Base-by-base conservation (phyloP, 2,888 invertebrate species). In the Autographa gamma region DNA sequence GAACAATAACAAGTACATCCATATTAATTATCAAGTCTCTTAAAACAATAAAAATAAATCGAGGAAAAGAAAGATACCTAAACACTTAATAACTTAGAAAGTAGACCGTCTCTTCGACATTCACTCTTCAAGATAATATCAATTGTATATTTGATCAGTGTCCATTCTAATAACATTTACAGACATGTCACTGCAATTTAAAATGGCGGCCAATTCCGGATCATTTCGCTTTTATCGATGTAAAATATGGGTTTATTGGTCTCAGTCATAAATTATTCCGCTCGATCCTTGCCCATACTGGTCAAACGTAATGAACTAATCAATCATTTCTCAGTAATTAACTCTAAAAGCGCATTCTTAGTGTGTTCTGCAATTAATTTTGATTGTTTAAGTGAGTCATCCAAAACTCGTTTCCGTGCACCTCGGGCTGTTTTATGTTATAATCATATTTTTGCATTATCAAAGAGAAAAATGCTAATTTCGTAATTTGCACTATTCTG, bases 311-410 rank as follows among this genome's bases (percentile, higher is more conserved):
- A 61, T 59, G 48, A 18, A 13, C 58, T 52, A 34, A 34, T 65
- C 48, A 41, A 73, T 68, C 19, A 31, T 60, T 9, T 56, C 7
- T 1, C 63, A 56, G 68, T 60, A 38, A 60, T 54, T 41, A 38
- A 71, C 54, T 19, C 19, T 56, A 56, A 25, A 19, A 19, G 13
- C 19, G 19, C 25, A 56, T 56, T 56, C 19, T 56, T 56, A 56
- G 11, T 25, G 25, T 56, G 13, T 25, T 56, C 14, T 9, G 13
- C 19, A 56, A 56, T 56, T 25, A 19, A n/a, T 16, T 48, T n/a
- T 48, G 48, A 48, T 48, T 48, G 48, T 48, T n/a, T 48, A 48
- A 48, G n/a, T 48, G 48, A n/a, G 48, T 48, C 48, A 48, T 48
- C n/a, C 6, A n/a, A n/a, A 48, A 48, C 48, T n/a, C 48, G n/a